Evolutionary conservation across 2,797 vertebrate genomes (phyloP), one percentile per base, ranked within the genome.

Genomic region (Parotocinclus haroldoi): DNA sequence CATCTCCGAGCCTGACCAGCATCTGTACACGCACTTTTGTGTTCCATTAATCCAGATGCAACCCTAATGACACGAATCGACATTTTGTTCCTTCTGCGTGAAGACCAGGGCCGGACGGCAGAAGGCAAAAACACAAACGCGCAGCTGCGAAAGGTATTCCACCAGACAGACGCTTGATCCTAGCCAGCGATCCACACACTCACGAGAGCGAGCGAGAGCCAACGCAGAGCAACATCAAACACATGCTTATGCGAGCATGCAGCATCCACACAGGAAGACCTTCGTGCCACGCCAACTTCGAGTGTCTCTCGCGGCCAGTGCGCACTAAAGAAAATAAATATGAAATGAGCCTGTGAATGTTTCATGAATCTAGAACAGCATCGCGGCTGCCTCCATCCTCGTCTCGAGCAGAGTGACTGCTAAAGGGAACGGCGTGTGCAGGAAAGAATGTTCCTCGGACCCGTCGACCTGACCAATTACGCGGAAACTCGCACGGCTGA

Each of bases 331-430:
- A 78, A 81, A 80, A 89, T 90, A 83, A 89, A 91, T 90, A 87
- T 88, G 85, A 90, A 88, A 88, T 87, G 86, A 85, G 83, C 78
- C 80, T 71, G 80, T 89, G 82, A 89, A 90, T 89, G 85, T 87
- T 90, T 90, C 78, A 89, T 89, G 85, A 89, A 89, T 89, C 83
- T 87, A 82, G 84, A 86, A 89, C 85, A 88, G 87, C 85, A 87
- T 88, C 80, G 83, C n/a, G n/a, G n/a, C n/a, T n/a, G n/a, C n/a
- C n/a, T n/a, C n/a, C n/a, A 79, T 82, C 82, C 79, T 82, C 77
- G 78, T 82, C 52, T 54, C 36, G 48, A 66, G 71, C 54, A 63
- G 62, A 17, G 7, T 60, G 70, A 70, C 70, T 58, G 51, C 58
- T 18, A 40, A 18, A 69, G 53, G 58, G 50, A 60, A 49, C 18